Conservation (phyloP, 2,113 vertebrate species). For the Copsychus sechellarum region DNA sequence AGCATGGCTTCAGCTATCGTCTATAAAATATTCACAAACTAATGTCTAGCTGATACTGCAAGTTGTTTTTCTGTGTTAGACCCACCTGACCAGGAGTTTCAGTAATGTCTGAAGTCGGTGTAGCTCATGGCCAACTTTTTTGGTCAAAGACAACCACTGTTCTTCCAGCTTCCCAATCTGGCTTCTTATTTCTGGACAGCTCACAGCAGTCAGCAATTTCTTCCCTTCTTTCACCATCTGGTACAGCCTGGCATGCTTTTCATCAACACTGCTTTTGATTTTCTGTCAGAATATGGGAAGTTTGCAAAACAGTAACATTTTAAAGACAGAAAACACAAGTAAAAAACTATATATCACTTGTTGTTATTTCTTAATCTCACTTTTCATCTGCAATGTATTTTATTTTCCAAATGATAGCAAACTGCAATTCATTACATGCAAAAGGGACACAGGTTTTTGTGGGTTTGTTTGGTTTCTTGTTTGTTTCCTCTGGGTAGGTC, state of each 20-base stretch:
- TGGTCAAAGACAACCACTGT: slow-evolving; percentile 75
- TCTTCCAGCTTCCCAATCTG: slow-evolving; percentile 74
- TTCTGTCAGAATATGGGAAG: slow-evolving; percentile 70
- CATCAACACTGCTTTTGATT: slow-evolving; percentile 70
- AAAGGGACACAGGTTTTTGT: not conserved
- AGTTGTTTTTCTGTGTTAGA: not conserved
- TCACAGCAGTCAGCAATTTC: slow-evolving; percentile 65
- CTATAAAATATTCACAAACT: not conserved
- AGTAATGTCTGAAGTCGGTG: slow-evolving; percentile 62
- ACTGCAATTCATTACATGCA: not conserved
- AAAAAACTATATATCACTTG: not conserved
- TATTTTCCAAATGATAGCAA: not conserved
- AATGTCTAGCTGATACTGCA: not conserved
- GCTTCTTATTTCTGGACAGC: slow-evolving; percentile 68
- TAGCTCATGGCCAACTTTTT: slow-evolving; percentile 71
- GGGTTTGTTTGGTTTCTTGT: not conserved
- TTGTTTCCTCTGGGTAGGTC: not conserved
- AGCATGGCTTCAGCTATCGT: not conserved
- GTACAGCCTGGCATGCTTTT: slow-evolving; percentile 71
- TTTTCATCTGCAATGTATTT: not conserved
- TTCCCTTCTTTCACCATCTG: slow-evolving; percentile 78
- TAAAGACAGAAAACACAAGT: not conserved
- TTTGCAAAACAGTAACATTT: slow-evolving; percentile 13
- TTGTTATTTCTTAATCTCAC: not conserved
- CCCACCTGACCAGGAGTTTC: slow-evolving; percentile 81